phyloP scores from a whole-genome alignment of 2,888 invertebrate species.

The Heliconius ismenius region DNA sequence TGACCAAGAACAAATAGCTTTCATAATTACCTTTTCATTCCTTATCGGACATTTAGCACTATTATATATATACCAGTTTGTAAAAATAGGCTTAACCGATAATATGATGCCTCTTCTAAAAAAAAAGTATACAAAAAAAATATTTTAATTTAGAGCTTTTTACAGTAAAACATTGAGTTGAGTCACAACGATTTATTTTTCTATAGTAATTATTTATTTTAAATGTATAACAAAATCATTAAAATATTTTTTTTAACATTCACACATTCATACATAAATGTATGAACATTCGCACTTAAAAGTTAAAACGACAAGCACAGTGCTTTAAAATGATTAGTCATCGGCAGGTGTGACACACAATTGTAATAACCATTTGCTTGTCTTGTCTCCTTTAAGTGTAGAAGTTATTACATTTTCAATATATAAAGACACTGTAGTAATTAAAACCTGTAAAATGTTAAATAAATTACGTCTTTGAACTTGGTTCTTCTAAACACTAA shows the following conservation, averaged over 20 bases:
- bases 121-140: background rate
- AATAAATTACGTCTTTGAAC: too few species aligned
- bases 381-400: background rate
- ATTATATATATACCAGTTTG: background rate
- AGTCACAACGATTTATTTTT: too few species aligned
- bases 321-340: conserved; percentile 4
- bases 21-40: conserved; percentile 13
- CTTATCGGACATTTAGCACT: conserved; percentile 9
- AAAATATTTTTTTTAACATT: background rate
- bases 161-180: too few species aligned
- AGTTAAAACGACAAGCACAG: background rate
- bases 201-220: background rate
- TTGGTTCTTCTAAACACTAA: too few species aligned
- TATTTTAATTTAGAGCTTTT: too few species aligned
- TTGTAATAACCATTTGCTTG: background rate
- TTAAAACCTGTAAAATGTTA: too few species aligned
- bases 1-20: conserved; percentile 9
- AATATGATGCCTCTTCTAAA: background rate
- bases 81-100: background rate
- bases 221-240: background rate
- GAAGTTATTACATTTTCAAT: too few species aligned
- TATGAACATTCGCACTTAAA: conserved; percentile 5
- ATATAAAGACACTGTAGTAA: too few species aligned
- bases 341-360: background rate
- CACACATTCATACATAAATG: conserved; percentile 1